phyloP scores from a whole-genome alignment of 2,797 vertebrate genomes.

The Halcyon smyrnensis region DNA sequence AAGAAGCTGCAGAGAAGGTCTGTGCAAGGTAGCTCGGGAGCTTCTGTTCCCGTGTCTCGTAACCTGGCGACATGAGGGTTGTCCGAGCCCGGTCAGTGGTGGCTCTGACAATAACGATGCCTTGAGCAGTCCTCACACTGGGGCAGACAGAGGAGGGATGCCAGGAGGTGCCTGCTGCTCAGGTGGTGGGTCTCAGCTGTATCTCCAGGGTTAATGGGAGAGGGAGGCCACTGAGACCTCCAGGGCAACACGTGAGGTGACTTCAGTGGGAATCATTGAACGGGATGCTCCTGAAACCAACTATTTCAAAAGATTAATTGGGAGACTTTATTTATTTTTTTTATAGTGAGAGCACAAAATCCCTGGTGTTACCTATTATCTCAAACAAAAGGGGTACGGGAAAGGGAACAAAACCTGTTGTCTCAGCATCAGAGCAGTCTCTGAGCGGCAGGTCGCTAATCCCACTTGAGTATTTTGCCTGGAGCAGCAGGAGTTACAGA shows the following conservation, averaged over 20 bases:
- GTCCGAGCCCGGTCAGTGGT: neutral
- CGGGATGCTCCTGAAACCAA: neutral
- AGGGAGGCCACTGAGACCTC: neutral
- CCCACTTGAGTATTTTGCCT: neutral
- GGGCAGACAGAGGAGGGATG: neutral
- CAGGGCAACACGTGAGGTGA: neutral
- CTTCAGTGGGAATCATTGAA: neutral
- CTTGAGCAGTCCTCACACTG: neutral
- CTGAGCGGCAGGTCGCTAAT: slow-evolving; percentile 12
- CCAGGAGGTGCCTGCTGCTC: neutral
- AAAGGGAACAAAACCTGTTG: neutral
- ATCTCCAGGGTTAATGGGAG: neutral
- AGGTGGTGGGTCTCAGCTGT: neutral
- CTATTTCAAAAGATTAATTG: neutral
- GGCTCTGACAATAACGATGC: neutral
- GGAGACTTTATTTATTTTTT: neutral
- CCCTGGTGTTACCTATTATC: neutral
- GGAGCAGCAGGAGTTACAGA: slow-evolving; percentile 54
- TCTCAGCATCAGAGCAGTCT: neutral
- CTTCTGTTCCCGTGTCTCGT: neutral
- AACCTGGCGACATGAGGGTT: neutral
- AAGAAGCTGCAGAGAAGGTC: neutral
- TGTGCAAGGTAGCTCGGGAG: neutral
- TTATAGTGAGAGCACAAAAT: neutral
- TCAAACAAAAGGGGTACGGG: neutral